Base-by-base conservation (phyloP, 2,888 invertebrate genomes). In the Stenodema calcarata region DNA sequence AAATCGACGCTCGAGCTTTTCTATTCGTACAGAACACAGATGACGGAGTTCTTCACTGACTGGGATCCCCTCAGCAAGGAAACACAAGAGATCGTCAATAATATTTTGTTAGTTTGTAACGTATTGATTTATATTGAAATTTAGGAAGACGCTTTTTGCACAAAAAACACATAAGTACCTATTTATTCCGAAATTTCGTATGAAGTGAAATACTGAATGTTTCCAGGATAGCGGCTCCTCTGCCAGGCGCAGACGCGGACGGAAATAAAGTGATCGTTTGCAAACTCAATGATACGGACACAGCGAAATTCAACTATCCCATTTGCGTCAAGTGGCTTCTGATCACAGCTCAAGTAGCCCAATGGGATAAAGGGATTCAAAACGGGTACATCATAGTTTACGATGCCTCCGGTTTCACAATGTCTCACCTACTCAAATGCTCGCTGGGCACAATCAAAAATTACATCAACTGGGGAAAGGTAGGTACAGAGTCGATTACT, bases 301-400 rank as follows among this genome's bases (percentile, higher is more conserved):
- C 89, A 11, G 87, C 87, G 9, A 86, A 87, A 42, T 90, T 89
- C 86, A 88, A 88, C 50, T 89, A 89, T 27, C 87, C 88, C n/a
- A 82, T 86, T n/a, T 88, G 89, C 28, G 87, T 88, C 35, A 89
- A 89, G 84, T 88, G 89, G 88, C 85, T 89, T n/a, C 78, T 89
- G 41, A 90, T 90, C 89, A 86, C 88, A 0, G 88, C 89, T 9
- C 88, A 88, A 35, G 79, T 88, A 0, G 86, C 88, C n/a, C 88
- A 89, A 75, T 82, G 89, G 78, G 87, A 89, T 44, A 44, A 87
- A 18, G 90, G 90, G 3, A 89, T 88, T 42, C 87, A 87, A 14
- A 81, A 88, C 14, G 90, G 90, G 0, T 89, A 88, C 78, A 88
- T 88, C 18, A 88, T 90, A 42, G 88, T 90, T 12, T 88, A 90